Conservation (phyloP, 2,797 vertebrate species). For the Falco rusticolus region DNA sequence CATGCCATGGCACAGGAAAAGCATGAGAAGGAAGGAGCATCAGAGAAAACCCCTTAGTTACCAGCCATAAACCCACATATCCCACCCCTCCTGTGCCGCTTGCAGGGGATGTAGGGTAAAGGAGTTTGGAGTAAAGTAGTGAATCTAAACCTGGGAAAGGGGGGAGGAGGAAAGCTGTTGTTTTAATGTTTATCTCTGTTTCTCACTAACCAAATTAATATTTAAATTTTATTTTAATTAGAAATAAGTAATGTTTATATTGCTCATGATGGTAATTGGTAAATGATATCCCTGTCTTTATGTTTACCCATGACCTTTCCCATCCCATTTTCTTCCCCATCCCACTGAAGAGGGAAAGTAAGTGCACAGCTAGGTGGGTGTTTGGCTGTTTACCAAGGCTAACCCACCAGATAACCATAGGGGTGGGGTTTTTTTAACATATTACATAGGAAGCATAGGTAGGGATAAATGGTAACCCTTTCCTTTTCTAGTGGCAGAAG, state of each 20-base stretch:
- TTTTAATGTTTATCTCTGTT: background rate
- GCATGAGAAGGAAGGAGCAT: background rate
- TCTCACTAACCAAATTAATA: background rate
- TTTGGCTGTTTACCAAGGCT: background rate
- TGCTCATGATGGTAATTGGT: fast-evolving
- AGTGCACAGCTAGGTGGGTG: background rate
- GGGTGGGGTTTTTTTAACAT: background rate
- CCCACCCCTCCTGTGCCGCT: fast-evolving
- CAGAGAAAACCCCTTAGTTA: background rate
- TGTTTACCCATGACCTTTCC: too few relatives aligned
- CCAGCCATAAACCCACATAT: background rate
- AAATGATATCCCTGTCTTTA: background rate
- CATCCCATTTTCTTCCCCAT: background rate
- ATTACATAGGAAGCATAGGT: background rate
- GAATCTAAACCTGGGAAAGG: background rate
- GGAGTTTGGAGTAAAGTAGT: background rate
- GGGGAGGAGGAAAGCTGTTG: background rate
- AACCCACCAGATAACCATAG: background rate
- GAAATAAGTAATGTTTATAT: background rate
- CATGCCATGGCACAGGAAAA: background rate
- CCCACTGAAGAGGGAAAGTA: background rate
- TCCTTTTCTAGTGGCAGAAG: background rate
- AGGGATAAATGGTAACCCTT: background rate
- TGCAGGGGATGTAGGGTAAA: background rate
- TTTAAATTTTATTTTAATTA: background rate